Base-by-base conservation (phyloP, 2,797 vertebrate genomes). In the Tragopan temminckii region DNA sequence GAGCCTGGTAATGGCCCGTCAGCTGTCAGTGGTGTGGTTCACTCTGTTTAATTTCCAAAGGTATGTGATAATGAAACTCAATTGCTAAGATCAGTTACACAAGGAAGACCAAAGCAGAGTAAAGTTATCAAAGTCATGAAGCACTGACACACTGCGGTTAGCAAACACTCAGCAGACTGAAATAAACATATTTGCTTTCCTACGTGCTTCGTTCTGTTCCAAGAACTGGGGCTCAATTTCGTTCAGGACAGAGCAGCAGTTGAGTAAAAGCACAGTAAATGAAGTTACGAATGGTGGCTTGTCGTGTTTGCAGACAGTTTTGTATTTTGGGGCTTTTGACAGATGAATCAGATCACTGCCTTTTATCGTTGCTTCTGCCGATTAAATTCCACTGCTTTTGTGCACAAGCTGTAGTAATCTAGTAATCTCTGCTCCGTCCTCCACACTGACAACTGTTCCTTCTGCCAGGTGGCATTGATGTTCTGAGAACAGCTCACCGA, bases 341-440 rank as follows among this genome's bases (percentile, higher is more conserved):
- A 91, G 75, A 72, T 93, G 78, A 58, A 50, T 72, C 91, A 77
- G 85, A 89, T 79, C 9, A 45, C 74, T 94, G 59, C 69, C 31
- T 86, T 84, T 94, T 88, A 70, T 68, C 58, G 13, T 76, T 94
- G 62, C 88, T 74, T 68, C 42, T 85, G 90, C 85, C 88, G 88
- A 95, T 94, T 85, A 88, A 93, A 48, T 84, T 94, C 88, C 88
- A 38, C 57, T 78, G 50, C 94, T 91, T 78, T 69, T 71, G 62
- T 86, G 75, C 62, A 24, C 20, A 58, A 95, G 78, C 78, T 90
- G 71, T 90, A 89, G 92, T 83, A 93, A 95, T 92, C 90, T 90
- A 89, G 93, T 83, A 93, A 95, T 92, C 90, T 66, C 57, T 94
- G 64, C 64, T 94, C 48, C 71, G n/a, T 93, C 89, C 86, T 95